These are phyloP conservation scores for Microcaecilia unicolor DNA, from an alignment of 2,797 vertebrate genomes.

Conservation along the genomic window DNA sequence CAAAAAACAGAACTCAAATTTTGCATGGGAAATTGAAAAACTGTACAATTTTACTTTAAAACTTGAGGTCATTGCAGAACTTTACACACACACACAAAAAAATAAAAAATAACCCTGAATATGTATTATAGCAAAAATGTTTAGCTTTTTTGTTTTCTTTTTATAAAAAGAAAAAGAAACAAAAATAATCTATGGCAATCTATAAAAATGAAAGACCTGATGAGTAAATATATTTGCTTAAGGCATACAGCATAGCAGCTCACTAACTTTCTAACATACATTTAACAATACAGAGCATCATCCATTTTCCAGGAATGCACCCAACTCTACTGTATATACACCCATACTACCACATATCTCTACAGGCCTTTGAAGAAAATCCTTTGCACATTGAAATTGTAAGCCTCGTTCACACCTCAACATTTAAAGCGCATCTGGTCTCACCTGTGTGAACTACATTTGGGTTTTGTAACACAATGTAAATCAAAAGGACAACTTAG, in stretches of 20 bases:
- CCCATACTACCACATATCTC: constrained; percentile 40
- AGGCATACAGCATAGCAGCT: constrained; percentile 65
- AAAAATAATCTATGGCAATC: constrained; percentile 53
- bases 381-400: constrained; percentile 18
- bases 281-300: constrained; percentile 35
- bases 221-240: constrained; percentile 59
- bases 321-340: constrained; percentile 52
- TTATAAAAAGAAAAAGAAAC: constrained; percentile 47
- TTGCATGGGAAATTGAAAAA: constrained; percentile 49
- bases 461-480: no score
- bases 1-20: constrained; percentile 56
- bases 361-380: constrained; percentile 34
- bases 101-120: constrained; percentile 49
- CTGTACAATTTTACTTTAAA: constrained; percentile 48
- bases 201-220: constrained; percentile 53
- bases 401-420: constrained; percentile 31
- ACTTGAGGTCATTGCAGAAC: constrained; percentile 47
- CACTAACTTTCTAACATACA: constrained; percentile 43
- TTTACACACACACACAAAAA: constrained; percentile 40
- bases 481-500: no score
- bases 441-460: no score
- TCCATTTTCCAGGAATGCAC: constrained; percentile 36
- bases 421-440: no score
- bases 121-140: constrained; percentile 51
- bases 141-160: constrained; percentile 32